phyloP scores from a whole-genome alignment of 2,797 vertebrate genomes.

The Hippoglossus hippoglossus region DNA sequence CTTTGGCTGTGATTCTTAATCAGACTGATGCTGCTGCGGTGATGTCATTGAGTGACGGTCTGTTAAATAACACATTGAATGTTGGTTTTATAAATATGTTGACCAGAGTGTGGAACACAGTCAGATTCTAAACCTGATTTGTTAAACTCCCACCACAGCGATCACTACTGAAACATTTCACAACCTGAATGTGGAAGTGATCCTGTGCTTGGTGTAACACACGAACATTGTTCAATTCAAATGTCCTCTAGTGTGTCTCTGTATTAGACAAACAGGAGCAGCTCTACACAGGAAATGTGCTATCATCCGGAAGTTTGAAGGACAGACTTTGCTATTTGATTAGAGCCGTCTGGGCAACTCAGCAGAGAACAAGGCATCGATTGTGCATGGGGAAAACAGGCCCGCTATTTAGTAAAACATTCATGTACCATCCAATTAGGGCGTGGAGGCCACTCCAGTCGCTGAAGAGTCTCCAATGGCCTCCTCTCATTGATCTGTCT shows the following conservation, averaged over 20 bases:
- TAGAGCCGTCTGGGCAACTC: constrained; percentile 25
- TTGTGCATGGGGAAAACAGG: constrained; percentile 59
- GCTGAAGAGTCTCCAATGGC: constrained; percentile 57
- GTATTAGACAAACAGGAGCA: constrained; percentile 9
- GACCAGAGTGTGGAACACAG: not conserved
- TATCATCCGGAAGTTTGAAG: constrained; percentile 50
- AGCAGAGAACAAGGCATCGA: constrained; percentile 56
- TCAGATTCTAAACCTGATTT: not conserved
- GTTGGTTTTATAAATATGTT: not conserved
- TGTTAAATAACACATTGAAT: not conserved
- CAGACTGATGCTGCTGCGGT: not conserved
- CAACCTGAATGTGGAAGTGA: not conserved
- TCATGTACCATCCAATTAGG: constrained; percentile 68
- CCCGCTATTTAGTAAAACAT: constrained; percentile 64
- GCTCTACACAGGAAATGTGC: constrained; percentile 48
- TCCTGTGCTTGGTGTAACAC: not conserved
- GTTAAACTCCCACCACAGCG: no score
- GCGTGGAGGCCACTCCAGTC: constrained; percentile 43
- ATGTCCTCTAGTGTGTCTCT: not conserved
- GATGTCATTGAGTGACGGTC: not conserved
- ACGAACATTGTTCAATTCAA: not conserved
- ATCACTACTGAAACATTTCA: not conserved
- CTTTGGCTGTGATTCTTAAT: not conserved
- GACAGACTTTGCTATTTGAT: constrained; percentile 46
- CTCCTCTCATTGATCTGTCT: constrained; percentile 63